Conservation (phyloP, 1,140 invertebrate genomes). For the Brachionus angularis region DNA sequence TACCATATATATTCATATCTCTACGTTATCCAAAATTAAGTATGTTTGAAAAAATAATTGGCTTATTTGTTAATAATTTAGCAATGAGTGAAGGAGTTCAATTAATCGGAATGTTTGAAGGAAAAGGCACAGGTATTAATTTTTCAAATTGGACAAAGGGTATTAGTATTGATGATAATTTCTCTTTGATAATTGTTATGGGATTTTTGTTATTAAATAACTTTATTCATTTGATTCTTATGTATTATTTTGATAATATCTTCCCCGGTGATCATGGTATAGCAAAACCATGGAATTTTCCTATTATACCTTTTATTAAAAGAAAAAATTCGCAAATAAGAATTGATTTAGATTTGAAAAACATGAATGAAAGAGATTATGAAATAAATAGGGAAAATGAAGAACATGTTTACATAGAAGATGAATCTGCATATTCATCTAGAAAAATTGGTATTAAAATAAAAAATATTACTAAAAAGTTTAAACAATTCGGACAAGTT, state of each 20-base stretch:
- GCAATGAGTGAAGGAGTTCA: conserved; percentile 53
- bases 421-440: conserved; percentile 18
- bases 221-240: conserved; percentile 11
- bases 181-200: conserved; percentile 12
- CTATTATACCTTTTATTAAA: not conserved
- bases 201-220: conserved; percentile 9
- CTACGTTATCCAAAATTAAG: conserved; percentile 61
- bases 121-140: conserved; percentile 53
- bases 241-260: conserved; percentile 37
- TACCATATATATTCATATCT: conserved; percentile 62
- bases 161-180: conserved; percentile 15
- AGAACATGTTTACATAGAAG: not conserved
- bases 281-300: conserved; percentile 32
- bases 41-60: conserved; percentile 47
- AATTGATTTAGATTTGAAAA: conserved; percentile 10
- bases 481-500: conserved; percentile 1
- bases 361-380: not conserved
- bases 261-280: conserved; percentile 23
- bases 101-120: conserved; percentile 56
- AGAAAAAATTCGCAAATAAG: not conserved
- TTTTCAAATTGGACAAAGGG: conserved; percentile 39
- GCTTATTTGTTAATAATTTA: conserved; percentile 51
- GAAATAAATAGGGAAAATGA: not conserved
- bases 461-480: conserved; percentile 25
- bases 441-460: conserved; percentile 37